Conservation (phyloP, 2,797 vertebrate genomes). For the Hafferia zeledoni region DNA sequence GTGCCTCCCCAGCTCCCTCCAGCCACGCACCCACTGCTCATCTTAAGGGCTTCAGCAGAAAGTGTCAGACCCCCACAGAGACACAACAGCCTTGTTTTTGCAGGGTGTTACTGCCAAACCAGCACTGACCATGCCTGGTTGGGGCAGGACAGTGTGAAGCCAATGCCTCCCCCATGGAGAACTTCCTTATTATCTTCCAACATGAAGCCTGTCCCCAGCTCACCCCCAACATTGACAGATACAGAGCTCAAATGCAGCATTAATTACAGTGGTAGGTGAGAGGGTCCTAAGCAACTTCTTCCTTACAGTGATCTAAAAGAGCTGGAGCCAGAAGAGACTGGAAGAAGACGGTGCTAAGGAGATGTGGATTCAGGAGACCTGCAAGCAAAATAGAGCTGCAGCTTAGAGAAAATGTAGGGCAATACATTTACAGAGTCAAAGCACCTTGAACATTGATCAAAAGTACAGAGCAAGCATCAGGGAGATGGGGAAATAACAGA, state of each 20-base stretch:
- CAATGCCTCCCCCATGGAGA: not conserved
- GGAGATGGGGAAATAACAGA: slow-evolving; percentile 13
- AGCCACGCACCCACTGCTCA: fast-evolving
- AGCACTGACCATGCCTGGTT: fast-evolving
- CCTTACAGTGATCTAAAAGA: not conserved
- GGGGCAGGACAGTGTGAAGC: not conserved
- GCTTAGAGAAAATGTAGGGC: slow-evolving; percentile 32
- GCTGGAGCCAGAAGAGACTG: not conserved
- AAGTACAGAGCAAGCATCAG: slow-evolving; percentile 6
- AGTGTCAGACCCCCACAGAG: fast-evolving
- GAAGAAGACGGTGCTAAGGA: not conserved
- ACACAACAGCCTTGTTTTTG: not conserved
- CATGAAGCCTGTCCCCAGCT: not conserved
- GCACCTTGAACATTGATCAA: slow-evolving; percentile 14
- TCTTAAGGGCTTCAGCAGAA: not conserved
- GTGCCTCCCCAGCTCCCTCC: not conserved
- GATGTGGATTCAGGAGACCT: not conserved
- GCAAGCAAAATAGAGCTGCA: slow-evolving; percentile 13
- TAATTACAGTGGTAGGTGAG: not conserved
- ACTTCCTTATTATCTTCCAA: not conserved
- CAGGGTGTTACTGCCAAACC: not conserved
- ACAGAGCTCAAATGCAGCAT: not conserved
- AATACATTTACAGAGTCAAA: slow-evolving; percentile 4
- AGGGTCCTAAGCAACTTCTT: not conserved
- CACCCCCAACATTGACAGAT: fast-evolving